Percentiles rank a stretch among this genome's conserved stretches.
phyloP scores from a whole-genome alignment of 2,113 vertebrate genomes.

The Nycticorax nycticorax region DNA sequence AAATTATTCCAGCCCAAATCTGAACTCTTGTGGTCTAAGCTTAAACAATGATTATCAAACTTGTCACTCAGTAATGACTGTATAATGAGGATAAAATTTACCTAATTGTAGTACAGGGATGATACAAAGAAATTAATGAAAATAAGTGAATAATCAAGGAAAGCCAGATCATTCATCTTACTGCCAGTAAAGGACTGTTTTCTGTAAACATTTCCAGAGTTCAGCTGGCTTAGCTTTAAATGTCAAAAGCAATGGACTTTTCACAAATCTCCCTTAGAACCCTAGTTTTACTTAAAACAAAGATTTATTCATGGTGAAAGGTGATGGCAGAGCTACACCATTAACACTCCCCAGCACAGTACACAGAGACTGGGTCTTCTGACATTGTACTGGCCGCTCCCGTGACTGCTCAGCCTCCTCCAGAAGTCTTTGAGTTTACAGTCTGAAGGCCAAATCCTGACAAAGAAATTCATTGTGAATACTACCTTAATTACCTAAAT shows the following conservation, averaged over 20 bases:
- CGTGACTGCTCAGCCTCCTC: neutral
- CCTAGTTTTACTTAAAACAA: neutral
- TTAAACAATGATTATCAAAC: neutral
- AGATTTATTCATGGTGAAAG: neutral
- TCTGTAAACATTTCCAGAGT: neutral
- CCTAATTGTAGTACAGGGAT: neutral
- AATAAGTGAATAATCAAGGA: neutral
- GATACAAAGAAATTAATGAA: neutral
- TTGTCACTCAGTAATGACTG: neutral
- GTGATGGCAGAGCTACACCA: neutral
- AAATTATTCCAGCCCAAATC: neutral
- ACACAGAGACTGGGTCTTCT: neutral
- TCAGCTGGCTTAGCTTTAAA: neutral
- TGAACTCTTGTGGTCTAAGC: neutral
- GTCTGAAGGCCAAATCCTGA: neutral
- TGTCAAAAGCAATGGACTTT: neutral
- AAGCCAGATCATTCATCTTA: neutral
- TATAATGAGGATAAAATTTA: neutral
- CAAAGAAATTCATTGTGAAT: neutral
- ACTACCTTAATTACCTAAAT: neutral
- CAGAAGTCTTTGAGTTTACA: neutral
- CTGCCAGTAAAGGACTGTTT: neutral
- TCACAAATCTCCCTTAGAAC: neutral
- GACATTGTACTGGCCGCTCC: neutral
- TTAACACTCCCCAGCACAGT: neutral